These are phyloP conservation scores for Hirundichthys speculiger DNA, from an alignment of 2,113 vertebrate species.

Conservation along the genomic window DNA sequence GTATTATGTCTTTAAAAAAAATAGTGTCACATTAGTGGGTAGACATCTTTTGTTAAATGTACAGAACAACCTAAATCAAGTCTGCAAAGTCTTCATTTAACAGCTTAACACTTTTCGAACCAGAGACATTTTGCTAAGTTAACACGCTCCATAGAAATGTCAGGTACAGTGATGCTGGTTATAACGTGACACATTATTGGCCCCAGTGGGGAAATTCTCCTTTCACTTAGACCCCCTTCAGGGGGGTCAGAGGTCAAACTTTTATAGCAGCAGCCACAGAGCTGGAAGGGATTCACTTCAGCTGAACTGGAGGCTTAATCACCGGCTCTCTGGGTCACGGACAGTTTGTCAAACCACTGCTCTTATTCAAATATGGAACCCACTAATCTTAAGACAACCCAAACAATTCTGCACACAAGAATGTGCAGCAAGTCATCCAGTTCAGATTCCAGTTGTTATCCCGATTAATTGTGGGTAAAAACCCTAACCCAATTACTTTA, in stretches of 20 bases:
- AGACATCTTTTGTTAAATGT: no score
- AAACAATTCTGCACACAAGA: neutral
- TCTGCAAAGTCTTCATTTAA: no score
- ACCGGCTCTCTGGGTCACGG: neutral
- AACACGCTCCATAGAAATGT: constrained; percentile 16
- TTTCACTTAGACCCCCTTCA: constrained; percentile 63
- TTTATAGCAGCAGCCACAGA: constrained; percentile 57
- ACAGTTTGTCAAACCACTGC: neutral
- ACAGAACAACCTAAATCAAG: no score
- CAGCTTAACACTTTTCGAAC: no score
- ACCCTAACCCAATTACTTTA: neutral
- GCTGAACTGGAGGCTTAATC: constrained; percentile 15
- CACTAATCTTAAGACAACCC: neutral
- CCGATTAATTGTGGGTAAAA: neutral
- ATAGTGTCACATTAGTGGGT: no score
- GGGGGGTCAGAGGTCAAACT: constrained; percentile 71
- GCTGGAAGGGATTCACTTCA: constrained; percentile 29
- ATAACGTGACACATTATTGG: constrained; percentile 64
- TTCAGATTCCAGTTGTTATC: neutral
- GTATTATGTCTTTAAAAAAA: no score
- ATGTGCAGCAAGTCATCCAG: neutral
- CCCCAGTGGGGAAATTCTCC: constrained; percentile 67
- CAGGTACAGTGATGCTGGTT: constrained; percentile 53
- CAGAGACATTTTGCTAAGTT: no score
- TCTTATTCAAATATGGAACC: constrained; percentile 1